These are phyloP conservation scores for Linepithema humile DNA, from an alignment of 1,140 invertebrate genomes.

Conservation along the genomic window DNA sequence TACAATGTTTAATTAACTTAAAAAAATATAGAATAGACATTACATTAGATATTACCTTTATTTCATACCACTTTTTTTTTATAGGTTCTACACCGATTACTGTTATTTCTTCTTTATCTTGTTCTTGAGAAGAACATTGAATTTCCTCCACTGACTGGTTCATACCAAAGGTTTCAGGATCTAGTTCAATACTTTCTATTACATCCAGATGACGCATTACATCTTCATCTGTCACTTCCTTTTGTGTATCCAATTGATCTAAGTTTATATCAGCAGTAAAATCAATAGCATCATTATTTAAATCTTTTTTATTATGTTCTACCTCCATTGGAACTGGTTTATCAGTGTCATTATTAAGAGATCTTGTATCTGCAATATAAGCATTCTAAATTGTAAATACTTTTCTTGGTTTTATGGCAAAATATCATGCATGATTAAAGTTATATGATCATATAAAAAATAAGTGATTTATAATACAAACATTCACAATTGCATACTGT, in stretches of 20 bases:
- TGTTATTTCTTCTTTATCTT: conserved; percentile 29
- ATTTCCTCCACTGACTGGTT: not conserved
- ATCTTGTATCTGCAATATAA: not conserved
- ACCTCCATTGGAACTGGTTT: not conserved
- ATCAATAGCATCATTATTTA: conserved; percentile 49
- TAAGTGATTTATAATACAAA: no score
- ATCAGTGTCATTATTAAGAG: not conserved
- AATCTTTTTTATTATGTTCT: not conserved
- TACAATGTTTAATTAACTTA: not conserved
- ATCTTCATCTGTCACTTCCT: conserved; percentile 78
- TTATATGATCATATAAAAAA: no score
- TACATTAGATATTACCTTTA: conserved; percentile 63
- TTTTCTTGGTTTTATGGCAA: not conserved
- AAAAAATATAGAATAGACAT: not conserved
- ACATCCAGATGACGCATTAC: conserved; percentile 79
- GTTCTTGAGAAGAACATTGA: conserved; percentile 28
- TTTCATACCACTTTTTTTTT: conserved; percentile 65
- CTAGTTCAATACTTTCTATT: conserved; percentile 79
- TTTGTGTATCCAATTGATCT: conserved; percentile 65
- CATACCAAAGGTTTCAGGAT: conserved; percentile 68
- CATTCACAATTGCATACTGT: no score
- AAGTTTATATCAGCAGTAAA: conserved; percentile 66
- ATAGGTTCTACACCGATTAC: not conserved
- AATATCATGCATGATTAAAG: no score
- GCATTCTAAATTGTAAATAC: not conserved